These are phyloP conservation scores for Drosophila mimetica DNA, from an alignment of 2,888 invertebrate genomes.

Conservation along the genomic window DNA sequence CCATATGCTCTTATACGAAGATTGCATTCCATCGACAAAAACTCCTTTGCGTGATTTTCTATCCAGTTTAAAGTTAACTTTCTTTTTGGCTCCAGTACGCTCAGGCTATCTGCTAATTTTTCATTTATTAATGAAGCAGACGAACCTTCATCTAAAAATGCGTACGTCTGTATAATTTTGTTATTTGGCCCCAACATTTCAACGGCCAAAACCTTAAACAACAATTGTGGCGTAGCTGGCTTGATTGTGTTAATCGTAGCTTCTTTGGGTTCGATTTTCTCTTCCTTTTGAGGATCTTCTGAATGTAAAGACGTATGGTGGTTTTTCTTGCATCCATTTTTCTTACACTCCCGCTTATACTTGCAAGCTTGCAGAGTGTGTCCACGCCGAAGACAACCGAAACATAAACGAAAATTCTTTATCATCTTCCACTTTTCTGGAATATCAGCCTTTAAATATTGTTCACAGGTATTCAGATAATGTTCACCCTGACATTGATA, in stretches of 20 bases:
- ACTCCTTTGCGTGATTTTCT: no score
- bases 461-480: not conserved
- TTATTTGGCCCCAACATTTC: not conserved
- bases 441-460: not conserved
- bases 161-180: not conserved
- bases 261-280: not conserved
- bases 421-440: no score
- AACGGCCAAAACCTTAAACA: not conserved
- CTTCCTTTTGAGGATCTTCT: not conserved
- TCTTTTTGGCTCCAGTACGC: no score
- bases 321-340: not conserved
- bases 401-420: not conserved
- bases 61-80: no score
- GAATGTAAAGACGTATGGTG: not conserved
- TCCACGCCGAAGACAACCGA: not conserved
- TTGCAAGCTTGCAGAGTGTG: not conserved
- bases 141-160: not conserved
- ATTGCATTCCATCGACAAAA: no score
- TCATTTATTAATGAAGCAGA: not conserved
- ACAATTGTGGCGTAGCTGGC: not conserved
- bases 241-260: conserved; percentile 1
- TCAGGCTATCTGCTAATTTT: no score
- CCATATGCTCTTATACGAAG: no score
- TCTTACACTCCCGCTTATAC: not conserved
- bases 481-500: not conserved